phyloP scores from a whole-genome alignment of 1,140 invertebrate genomes.

The Maconellicoccus hirsutus region DNA sequence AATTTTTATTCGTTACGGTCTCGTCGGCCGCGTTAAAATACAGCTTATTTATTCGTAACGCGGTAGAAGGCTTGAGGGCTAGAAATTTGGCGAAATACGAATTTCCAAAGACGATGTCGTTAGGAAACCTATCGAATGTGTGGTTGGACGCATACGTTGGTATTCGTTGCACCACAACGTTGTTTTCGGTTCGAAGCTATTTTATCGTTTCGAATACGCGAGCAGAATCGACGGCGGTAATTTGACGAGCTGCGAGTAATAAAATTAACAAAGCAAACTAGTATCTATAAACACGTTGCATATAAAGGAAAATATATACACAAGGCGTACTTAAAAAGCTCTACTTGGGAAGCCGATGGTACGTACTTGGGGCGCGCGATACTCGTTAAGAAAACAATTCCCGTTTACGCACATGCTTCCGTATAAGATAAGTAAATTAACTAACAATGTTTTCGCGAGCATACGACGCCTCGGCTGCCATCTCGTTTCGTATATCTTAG shows the following conservation, averaged over 20 bases:
- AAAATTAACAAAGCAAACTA: not conserved
- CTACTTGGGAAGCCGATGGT: too few species aligned
- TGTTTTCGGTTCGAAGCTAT: too few species aligned
- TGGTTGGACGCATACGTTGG: too few species aligned
- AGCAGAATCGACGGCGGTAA: not conserved
- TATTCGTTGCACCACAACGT: too few species aligned
- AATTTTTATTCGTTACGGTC: not conserved
- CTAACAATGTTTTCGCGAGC: slow-evolving; percentile 11
- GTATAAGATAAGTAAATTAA: slow-evolving; percentile 19
- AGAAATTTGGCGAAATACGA: not conserved
- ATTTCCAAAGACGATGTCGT: not conserved
- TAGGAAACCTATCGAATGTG: not conserved
- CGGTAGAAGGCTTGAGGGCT: not conserved
- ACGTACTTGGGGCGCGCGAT: not conserved
- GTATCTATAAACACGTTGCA: too few species aligned
- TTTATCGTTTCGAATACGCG: too few species aligned
- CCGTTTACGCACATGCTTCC: slow-evolving; percentile 8
- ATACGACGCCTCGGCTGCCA: not conserved
- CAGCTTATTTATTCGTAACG: not conserved
- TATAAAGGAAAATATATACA: too few species aligned
- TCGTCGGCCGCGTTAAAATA: not conserved
- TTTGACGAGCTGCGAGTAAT: not conserved
- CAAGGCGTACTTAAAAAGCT: too few species aligned
- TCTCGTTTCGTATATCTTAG: not conserved
- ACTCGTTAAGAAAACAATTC: slow-evolving; percentile 11